A percentile compares a stretch with the other conserved stretches of the same genome.
Conservation (phyloP, 2,797 vertebrate genomes). For the Hyperoplus immaculatus region DNA sequence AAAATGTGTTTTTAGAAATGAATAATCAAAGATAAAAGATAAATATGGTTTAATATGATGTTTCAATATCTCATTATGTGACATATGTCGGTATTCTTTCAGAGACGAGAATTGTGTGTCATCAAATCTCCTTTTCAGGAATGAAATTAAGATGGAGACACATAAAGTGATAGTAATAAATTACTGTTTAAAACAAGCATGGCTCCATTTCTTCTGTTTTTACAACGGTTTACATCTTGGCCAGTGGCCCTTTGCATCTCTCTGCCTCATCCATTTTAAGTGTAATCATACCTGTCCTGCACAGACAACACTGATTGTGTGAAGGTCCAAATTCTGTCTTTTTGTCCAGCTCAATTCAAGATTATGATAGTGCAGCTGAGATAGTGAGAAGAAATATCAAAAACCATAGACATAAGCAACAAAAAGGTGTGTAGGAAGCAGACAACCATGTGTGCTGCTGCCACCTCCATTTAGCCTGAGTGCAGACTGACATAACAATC, state of each 20-base stretch:
- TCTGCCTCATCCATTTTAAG: not conserved
- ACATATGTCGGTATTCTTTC: not conserved
- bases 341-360: not conserved
- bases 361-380: not conserved
- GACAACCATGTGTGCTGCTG: slow-evolving; percentile 19
- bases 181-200: not conserved
- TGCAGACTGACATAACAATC: slow-evolving; percentile 55
- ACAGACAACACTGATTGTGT: not conserved
- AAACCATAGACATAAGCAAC: slow-evolving; percentile 11
- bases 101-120: not conserved
- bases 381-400: not conserved
- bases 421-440: slow-evolving; percentile 11
- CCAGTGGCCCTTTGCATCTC: not conserved
- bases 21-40: not conserved
- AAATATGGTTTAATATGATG: too few species aligned
- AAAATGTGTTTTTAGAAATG: not conserved
- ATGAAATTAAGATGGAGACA: not conserved
- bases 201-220: not conserved
- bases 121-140: slow-evolving; percentile 3
- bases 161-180: not conserved
- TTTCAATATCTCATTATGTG: not conserved
- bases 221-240: not conserved
- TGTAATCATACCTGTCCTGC: not conserved
- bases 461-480: slow-evolving; percentile 35
- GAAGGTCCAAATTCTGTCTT: not conserved